Evolutionary conservation across 2,888 invertebrate genomes (phyloP), one percentile per base, ranked within the genome.

Genomic region (Cetonia aurata): DNA sequence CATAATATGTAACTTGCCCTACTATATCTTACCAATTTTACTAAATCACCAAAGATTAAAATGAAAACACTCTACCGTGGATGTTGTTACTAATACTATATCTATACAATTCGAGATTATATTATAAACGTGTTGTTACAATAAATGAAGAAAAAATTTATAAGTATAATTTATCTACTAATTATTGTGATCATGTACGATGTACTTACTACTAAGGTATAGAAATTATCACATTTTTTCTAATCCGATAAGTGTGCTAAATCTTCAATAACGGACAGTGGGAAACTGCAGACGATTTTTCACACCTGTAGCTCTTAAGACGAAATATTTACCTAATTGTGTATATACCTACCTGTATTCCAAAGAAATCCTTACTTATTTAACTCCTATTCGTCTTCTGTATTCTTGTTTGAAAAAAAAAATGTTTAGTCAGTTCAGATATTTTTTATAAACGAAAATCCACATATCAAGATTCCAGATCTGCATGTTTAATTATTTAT

Each of bases 41-140:
- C 25, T 25, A 17, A 25, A 37, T 37, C 37, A 37, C 37, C 37
- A 57, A 25, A 55, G 55, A 55, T 37, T 37, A 17, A 57, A 13
- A 41, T n/a, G 33, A 37, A 0, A 12, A 62, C 62, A 48, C 60
- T 60, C 13, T 48, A 48, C 50, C 9, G 48, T 62, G 31, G 48
- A 62, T 62, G 62, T 62, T 62, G 62, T 62, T 62, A 62, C 62
- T 60, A 60, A 6, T 60, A 60, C 8, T 55, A 17, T 25, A 42
- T 42, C 15, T 44, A 25, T 57, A 41, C 46, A 37, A 37, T 37
- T 37, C 10, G 37, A 37, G 37, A 37, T 48, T 44, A 31, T 62
- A 31, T 37, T 62, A 62, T 57, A 57, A 37, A 48, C 13, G 33
- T 62, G 48, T 62, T 62, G 48, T 62, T 62, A 50, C 48, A 62